Percentiles rank a stretch among this genome's conserved stretches.
phyloP scores from a whole-genome alignment of 2,113 vertebrate genomes.

The Phalacrocorax carbo region DNA sequence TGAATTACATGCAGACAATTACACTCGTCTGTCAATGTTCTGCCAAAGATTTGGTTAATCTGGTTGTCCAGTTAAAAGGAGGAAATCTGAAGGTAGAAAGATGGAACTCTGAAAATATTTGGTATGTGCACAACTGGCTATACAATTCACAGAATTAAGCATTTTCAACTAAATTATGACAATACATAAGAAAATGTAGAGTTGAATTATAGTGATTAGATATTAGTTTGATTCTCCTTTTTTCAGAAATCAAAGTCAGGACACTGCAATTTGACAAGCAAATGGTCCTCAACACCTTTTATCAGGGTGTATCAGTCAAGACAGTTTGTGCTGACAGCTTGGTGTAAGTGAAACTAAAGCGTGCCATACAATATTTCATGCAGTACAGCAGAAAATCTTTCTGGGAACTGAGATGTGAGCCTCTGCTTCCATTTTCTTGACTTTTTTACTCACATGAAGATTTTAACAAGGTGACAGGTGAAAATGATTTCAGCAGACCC shows the following conservation, averaged over 20 bases:
- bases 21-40: background rate
- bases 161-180: background rate
- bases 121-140: background rate
- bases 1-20: background rate
- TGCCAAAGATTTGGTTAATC: background rate
- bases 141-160: background rate
- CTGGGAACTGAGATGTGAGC: background rate
- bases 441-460: background rate
- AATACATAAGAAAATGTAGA: accelerated
- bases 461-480: background rate
- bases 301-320: background rate
- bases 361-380: accelerated
- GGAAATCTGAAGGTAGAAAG: background rate
- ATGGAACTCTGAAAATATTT: background rate
- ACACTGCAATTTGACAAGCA: background rate
- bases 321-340: background rate
- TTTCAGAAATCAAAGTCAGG: background rate
- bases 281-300: background rate
- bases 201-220: background rate
- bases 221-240: background rate
- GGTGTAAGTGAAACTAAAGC: background rate
- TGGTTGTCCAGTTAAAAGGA: background rate
- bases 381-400: background rate
- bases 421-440: background rate
- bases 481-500: background rate